Evolutionary conservation across 1,140 invertebrate genomes (phyloP), one percentile per base, ranked within the genome.

Genomic region (Drosophila ananassae): DNA sequence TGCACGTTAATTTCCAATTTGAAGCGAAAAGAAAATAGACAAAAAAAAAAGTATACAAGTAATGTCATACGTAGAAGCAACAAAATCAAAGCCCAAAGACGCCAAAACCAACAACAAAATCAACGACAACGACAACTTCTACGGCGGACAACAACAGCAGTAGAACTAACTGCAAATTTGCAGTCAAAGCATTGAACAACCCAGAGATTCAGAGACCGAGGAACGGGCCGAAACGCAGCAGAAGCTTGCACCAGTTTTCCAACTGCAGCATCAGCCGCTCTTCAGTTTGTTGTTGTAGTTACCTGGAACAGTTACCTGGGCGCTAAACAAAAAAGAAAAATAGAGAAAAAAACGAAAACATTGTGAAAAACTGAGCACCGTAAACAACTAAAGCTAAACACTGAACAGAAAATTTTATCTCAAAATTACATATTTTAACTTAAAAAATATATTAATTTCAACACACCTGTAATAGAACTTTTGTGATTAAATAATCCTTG

Each of bases 81-180:
- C 77, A 76, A 71, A 55, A 61, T 73, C 77, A 79, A 73, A 67
- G 59, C 62, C 64, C 59, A 72, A 55, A 68, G 73, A 68, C 41
- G 41, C 41, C 41, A 44, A 44, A 13, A 44, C 6, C 41, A 44
- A 44, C 41, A 44, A 44, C 73, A 41, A 58, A 79, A 75, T 37
- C 64, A 58, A 41, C 48, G 53, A 64, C 44, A 64, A 46, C 56
- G 67, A 50, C 51, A 63, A 71, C 50, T 68, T 39, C 55, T 64
- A 50, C 41, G 55, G 53, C 41, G 66, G 63, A 77, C 69, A 85
- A 76, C 81, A 22, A 47, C 41, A 39, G 37, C 12, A 77, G 82
- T 81, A 85, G 77, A 85, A 87, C 83, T 85, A 85, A 85, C 82
- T 87, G 82, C 78, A 82, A 85, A 85, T 75, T 84, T 77, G 69